A percentile compares a stretch with the other conserved stretches of the same genome.
Conservation (phyloP, 2,888 invertebrate genomes). For the Liopterus haemorrhoidalis region DNA sequence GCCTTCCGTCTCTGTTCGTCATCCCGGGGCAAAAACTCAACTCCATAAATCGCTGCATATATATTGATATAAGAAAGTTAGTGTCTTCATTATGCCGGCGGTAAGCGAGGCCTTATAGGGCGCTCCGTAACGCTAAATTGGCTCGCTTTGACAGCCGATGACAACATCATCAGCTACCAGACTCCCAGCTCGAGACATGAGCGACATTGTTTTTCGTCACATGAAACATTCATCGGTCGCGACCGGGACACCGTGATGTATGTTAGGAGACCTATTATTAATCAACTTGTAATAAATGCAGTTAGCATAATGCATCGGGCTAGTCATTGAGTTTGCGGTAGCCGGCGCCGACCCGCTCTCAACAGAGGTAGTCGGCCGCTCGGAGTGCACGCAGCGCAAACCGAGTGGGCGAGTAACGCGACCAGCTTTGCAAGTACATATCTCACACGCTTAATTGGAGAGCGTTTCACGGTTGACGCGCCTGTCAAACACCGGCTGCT, state of each 20-base stretch:
- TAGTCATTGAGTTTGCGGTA: too few relatives aligned
- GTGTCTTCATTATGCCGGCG: conserved; percentile 47
- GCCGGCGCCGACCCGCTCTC: too few relatives aligned
- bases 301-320: too few relatives aligned
- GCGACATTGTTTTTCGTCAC: conserved; percentile 41
- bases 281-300: neutral
- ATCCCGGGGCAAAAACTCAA: conserved; percentile 38
- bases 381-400: too few relatives aligned
- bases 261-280: too few relatives aligned
- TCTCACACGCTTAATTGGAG: conserved; percentile 45
- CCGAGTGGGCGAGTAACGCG: too few relatives aligned
- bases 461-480: conserved; percentile 43
- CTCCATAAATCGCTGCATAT: conserved; percentile 44
- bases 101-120: conserved; percentile 45
- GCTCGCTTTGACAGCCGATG: conserved; percentile 45
- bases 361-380: too few relatives aligned
- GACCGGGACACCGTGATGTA: too few relatives aligned
- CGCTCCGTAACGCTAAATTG: conserved; percentile 40
- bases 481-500: conserved; percentile 42
- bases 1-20: neutral
- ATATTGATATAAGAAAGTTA: conserved; percentile 40
- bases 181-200: conserved; percentile 41
- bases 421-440: too few relatives aligned
- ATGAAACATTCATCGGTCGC: conserved; percentile 42
- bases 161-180: conserved; percentile 44